phyloP scores from a whole-genome alignment of 2,888 invertebrate species.

The Leptura quadrifasciata region DNA sequence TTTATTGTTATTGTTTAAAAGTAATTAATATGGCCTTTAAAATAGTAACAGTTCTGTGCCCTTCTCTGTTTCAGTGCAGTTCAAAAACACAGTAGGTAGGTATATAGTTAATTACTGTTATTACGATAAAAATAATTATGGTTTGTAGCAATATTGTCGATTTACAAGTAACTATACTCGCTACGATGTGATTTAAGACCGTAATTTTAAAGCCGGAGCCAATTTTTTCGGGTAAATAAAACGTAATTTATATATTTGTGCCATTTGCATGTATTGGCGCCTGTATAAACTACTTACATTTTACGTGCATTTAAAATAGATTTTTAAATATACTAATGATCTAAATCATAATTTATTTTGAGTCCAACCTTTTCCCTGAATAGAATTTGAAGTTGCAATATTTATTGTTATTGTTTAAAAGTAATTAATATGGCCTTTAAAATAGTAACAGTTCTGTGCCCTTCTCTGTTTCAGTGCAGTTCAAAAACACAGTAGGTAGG shows the following conservation, averaged over 20 bases:
- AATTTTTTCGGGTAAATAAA: slow-evolving; percentile 4
- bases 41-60: background rate
- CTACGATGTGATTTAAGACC: background rate
- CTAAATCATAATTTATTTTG: background rate
- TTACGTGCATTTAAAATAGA: background rate
- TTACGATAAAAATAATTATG: slow-evolving; percentile 10
- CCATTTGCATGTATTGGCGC: background rate
- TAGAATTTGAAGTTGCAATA: background rate
- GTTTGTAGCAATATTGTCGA: slow-evolving; percentile 11
- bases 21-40: background rate
- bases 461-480: background rate
- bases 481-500: background rate
- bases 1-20: background rate
- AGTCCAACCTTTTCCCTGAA: background rate
- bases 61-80: background rate
- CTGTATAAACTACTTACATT: background rate
- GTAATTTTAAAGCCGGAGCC: background rate
- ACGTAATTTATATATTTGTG: slow-evolving; percentile 6
- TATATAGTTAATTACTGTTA: slow-evolving; percentile 1
- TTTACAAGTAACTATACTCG: background rate
- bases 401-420: background rate
- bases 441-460: background rate
- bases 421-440: background rate
- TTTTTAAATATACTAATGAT: slow-evolving; percentile 1
- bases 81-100: background rate